These are phyloP conservation scores for Pegoplata infirma DNA, from an alignment of 2,888 invertebrate genomes.

Conservation along the genomic window DNA sequence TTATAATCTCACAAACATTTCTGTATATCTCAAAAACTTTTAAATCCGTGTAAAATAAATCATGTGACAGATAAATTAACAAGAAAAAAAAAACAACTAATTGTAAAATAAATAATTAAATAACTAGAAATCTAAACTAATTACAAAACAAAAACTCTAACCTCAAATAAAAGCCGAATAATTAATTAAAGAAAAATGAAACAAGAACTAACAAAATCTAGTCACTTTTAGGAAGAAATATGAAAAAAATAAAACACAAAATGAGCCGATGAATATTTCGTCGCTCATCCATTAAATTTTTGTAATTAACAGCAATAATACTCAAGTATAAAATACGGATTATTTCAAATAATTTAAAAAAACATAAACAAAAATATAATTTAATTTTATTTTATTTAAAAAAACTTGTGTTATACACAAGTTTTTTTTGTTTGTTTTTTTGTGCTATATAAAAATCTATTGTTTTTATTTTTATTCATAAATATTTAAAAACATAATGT, in stretches of 20 bases:
- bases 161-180: conserved; percentile 61
- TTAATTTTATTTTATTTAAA: conserved; percentile 40
- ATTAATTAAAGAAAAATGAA: conserved; percentile 38
- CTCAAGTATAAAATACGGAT: conserved; percentile 76
- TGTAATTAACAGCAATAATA: conserved; percentile 70
- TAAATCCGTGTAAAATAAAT: conserved; percentile 35
- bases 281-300: conserved; percentile 58
- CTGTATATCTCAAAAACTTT: too few species aligned
- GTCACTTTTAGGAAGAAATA: conserved; percentile 73
- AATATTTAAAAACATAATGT: neutral
- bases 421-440: conserved; percentile 42
- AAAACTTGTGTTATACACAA: conserved; percentile 66
- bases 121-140: conserved; percentile 19
- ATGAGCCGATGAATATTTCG: conserved; percentile 14
- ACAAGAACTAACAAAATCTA: conserved; percentile 71
- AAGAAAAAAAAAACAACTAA: conserved; percentile 12
- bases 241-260: conserved; percentile 59
- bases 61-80: conserved; percentile 24
- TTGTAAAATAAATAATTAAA: conserved; percentile 16
- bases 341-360: conserved; percentile 67
- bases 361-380: conserved; percentile 52
- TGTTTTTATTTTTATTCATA: conserved; percentile 41
- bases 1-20: neutral
- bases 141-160: conserved; percentile 41
- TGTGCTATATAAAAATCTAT: conserved; percentile 34